Conservation (phyloP, 1,140 invertebrate species). For the Drosophila busckii region DNA sequence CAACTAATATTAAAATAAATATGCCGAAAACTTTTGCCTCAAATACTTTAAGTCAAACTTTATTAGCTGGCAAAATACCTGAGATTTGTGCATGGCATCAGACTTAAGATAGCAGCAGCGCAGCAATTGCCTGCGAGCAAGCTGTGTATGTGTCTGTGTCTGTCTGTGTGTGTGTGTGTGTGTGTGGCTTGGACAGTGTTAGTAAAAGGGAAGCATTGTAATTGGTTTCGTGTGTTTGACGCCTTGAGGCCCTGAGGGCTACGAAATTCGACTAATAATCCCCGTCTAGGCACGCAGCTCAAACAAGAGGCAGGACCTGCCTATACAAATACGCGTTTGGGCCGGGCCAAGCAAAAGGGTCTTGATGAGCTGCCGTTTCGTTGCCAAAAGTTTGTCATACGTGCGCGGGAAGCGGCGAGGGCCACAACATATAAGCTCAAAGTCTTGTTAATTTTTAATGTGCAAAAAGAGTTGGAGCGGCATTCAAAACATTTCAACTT, state of each 20-base stretch:
- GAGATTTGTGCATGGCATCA: constrained; percentile 54
- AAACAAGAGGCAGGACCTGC: constrained; percentile 14
- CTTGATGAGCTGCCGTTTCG: too few relatives aligned
- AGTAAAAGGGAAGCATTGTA: constrained; percentile 47
- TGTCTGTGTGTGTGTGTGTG: constrained; percentile 1
- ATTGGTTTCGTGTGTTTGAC: constrained; percentile 76
- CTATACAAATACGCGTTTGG: background rate
- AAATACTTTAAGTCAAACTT: constrained; percentile 76
- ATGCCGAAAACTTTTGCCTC: constrained; percentile 46
- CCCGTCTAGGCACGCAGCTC: constrained; percentile 55
- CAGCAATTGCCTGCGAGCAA: too few relatives aligned
- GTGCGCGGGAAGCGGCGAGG: too few relatives aligned
- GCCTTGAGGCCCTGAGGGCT: constrained; percentile 44
- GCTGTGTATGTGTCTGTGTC: constrained; percentile 4
- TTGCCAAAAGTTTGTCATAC: too few relatives aligned
- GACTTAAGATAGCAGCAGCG: constrained; percentile 25
- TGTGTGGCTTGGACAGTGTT: constrained; percentile 16
- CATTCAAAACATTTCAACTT: too few relatives aligned
- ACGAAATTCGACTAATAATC: constrained; percentile 45
- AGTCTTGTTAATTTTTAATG: too few relatives aligned
- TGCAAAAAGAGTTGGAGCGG: too few relatives aligned
- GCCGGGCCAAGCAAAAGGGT: constrained; percentile 5
- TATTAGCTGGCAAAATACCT: constrained; percentile 71
- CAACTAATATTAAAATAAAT: constrained; percentile 74
- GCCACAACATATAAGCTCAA: too few relatives aligned